Conservation (phyloP, 1,140 invertebrate species). For the Zophobas atratus region DNA sequence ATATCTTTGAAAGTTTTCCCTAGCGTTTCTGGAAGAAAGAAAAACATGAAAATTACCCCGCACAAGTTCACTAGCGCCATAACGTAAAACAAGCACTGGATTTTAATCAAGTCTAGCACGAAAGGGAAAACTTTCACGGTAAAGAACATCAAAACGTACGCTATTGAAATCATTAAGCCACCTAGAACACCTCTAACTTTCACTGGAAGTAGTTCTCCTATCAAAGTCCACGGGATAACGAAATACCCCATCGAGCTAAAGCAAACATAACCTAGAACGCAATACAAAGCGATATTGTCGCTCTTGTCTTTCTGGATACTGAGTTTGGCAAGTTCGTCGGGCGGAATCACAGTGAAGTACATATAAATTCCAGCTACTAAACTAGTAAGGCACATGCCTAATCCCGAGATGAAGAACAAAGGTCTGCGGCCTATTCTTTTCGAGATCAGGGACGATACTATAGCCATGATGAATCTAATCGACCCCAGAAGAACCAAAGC, state of each 20-base stretch:
- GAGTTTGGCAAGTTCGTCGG: slow-evolving; percentile 51
- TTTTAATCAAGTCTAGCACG: slow-evolving; percentile 69
- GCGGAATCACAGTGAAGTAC: slow-evolving; percentile 61
- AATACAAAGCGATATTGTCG: slow-evolving; percentile 68
- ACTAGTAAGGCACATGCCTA: slow-evolving; percentile 73
- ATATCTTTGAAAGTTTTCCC: slow-evolving; percentile 77
- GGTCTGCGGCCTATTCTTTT: slow-evolving; percentile 71
- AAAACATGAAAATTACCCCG: slow-evolving; percentile 73
- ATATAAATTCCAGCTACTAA: slow-evolving; percentile 70
- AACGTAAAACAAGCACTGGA: slow-evolving; percentile 74
- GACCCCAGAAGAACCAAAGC: slow-evolving; percentile 70
- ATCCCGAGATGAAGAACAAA: slow-evolving; percentile 70
- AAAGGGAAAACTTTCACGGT: slow-evolving; percentile 77
- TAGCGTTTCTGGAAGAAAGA: slow-evolving; percentile 82
- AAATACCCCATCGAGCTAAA: slow-evolving; percentile 72
- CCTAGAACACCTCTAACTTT: slow-evolving; percentile 71
- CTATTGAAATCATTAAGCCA: slow-evolving; percentile 73
- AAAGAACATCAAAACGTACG: slow-evolving; percentile 78
- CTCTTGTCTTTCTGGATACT: slow-evolving; percentile 48
- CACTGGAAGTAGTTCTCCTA: slow-evolving; percentile 71
- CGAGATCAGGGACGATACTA: slow-evolving; percentile 69
- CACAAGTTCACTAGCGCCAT: slow-evolving; percentile 74
- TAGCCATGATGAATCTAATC: slow-evolving; percentile 71
- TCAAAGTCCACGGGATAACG: slow-evolving; percentile 78
- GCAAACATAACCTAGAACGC: slow-evolving; percentile 70